These are phyloP conservation scores for Schizotus pectinicornis DNA, from an alignment of 2,888 invertebrate species.

Conservation along the genomic window DNA sequence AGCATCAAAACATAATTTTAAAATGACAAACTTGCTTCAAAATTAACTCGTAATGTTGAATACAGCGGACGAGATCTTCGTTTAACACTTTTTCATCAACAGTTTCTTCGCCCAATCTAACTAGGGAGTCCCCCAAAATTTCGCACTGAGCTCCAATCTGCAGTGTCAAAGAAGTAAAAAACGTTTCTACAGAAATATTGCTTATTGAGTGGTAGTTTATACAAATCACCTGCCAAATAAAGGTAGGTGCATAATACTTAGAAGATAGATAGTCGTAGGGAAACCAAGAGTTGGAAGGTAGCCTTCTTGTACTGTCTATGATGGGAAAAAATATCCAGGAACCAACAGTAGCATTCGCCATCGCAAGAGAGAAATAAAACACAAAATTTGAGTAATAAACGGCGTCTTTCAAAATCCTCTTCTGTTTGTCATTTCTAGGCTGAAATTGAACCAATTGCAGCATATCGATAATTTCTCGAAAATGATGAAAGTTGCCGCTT, in stretches of 20 bases:
- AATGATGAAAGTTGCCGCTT: neutral
- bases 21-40: conserved; percentile 1
- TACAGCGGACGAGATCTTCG: conserved; percentile 4
- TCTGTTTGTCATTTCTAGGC: conserved; percentile 4
- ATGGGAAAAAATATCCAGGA: conserved; percentile 10
- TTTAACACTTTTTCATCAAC: neutral
- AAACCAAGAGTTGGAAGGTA: conserved; percentile 19
- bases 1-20: neutral
- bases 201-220: conserved; percentile 5
- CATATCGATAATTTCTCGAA: conserved; percentile 3
- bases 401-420: neutral
- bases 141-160: conserved; percentile 14
- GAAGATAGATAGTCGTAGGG: conserved; percentile 11
- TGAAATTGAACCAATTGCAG: conserved; percentile 7
- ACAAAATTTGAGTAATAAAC: conserved; percentile 6
- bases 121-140: neutral
- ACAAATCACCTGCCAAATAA: conserved; percentile 8
- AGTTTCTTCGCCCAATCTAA: conserved; percentile 1
- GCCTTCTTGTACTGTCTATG: conserved; percentile 1
- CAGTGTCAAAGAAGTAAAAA: conserved; percentile 13
- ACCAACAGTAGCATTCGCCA: neutral
- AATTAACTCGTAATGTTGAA: conserved; percentile 12
- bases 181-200: conserved; percentile 13
- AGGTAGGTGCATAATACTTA: conserved; percentile 3
- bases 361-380: conserved; percentile 1